Evolutionary conservation across 2,113 vertebrate species (phyloP), one percentile per base, ranked within the genome.

Genomic region (Callorhinus ursinus): DNA sequence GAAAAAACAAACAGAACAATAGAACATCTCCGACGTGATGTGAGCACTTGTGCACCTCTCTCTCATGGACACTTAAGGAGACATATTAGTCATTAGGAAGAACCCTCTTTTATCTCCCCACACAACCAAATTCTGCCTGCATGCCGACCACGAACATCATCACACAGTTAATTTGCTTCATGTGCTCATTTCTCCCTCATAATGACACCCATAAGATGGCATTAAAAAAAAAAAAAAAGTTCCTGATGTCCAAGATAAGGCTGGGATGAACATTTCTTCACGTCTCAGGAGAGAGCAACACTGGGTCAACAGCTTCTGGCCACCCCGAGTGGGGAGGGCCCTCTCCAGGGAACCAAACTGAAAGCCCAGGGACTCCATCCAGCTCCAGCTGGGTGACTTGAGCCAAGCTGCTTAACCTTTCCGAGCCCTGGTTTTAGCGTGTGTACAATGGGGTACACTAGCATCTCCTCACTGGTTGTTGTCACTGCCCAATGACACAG

Each of bases 1-100:
- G 67, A 98, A 98, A 98, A 98, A 98, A 67, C 95, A 98, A 98
- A 98, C 0, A n/a, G 89, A 97, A 98, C 95, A 98, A 98, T 92
- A 96, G 98, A 98, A 96, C 51, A 88, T 97, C 95, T 97, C 97
- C 93, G 96, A 96, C 93, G 72, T 49, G 93, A 97, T n/a, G 82
- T 1, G 18, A 96, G 49, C 71, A 94, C 42, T 83, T 76, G 76
- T 86, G 85, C 24, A 86, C 81, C 82, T 92, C 95, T 92, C 83
- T 92, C 77, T 61, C 65, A 80, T 5, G 42, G 22, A 33, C 2
- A 14, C 42, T 93, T 59, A 83, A 69, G 95, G 51, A 89, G 80
- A 97, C 55, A 21, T 28, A 95, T 71, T 46, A 96, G 95, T 87
- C 98, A 97, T 95, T 88, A 84, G 36, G 96, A 92, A 39, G 85